Percentiles rank a stretch among this genome's conserved stretches.
phyloP scores from a whole-genome alignment of 2,113 vertebrate genomes.

The Trichechus manatus region DNA sequence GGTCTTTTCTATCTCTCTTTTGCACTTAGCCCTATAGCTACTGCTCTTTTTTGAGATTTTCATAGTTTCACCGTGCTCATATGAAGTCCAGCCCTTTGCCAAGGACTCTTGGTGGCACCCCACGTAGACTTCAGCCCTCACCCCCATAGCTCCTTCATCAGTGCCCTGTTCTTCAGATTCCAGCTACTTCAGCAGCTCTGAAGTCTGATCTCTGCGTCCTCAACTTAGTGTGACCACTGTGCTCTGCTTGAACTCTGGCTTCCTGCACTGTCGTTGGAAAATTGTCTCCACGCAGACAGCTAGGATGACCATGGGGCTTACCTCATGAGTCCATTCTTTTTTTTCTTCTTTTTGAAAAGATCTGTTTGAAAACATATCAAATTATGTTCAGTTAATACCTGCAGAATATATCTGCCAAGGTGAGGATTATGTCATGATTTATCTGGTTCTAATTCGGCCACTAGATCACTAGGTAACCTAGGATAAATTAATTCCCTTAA shows the following conservation, averaged over 20 bases:
- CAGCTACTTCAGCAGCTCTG: neutral
- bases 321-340: neutral
- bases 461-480: slow-evolving; percentile 31
- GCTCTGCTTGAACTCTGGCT: neutral
- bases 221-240: neutral
- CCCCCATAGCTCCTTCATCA: neutral
- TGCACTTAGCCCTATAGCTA: neutral
- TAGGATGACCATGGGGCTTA: neutral
- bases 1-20: neutral
- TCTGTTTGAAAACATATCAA: slow-evolving; percentile 38
- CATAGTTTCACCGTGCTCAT: neutral
- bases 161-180: neutral
- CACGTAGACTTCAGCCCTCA: neutral
- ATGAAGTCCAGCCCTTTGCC: neutral
- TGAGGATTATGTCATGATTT: slow-evolving; percentile 47
- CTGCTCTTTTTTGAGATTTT: neutral
- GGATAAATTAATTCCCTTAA: slow-evolving; percentile 58
- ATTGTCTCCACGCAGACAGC: neutral
- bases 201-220: neutral
- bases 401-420: slow-evolving; percentile 22
- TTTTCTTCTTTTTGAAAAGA: neutral
- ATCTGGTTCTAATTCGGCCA: slow-evolving; percentile 54
- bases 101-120: neutral
- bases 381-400: slow-evolving; percentile 49
- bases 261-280: neutral